A percentile compares a stretch with the other conserved stretches of the same genome.
These are phyloP conservation scores for Eutrigla gurnardus DNA, from an alignment of 2,797 vertebrate species.

Conservation along the genomic window DNA sequence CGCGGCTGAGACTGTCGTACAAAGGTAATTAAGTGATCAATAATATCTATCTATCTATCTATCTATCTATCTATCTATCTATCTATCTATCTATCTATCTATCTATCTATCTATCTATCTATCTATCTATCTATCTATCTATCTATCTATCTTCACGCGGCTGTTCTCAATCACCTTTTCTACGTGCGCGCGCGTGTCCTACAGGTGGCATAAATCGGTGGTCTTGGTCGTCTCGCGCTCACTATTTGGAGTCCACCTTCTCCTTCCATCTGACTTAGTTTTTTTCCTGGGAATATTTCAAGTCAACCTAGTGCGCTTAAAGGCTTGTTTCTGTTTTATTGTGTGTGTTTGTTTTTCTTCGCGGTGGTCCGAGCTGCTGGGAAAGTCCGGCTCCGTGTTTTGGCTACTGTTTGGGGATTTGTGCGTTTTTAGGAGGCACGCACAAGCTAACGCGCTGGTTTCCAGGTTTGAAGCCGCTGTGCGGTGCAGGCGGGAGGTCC, in stretches of 20 bases:
- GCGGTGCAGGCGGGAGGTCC: constrained; percentile 48
- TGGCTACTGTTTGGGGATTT: constrained; percentile 65
- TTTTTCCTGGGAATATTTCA: background rate
- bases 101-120: constrained; percentile 21
- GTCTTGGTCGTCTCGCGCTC: background rate
- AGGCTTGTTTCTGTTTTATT: background rate
- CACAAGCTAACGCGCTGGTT: constrained; percentile 15
- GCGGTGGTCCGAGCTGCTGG: constrained; percentile 48
- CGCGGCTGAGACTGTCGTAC: constrained; percentile 83
- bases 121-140: constrained; percentile 18
- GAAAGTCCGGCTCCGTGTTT: constrained; percentile 19
- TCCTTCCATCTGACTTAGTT: background rate
- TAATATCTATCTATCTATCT: constrained; percentile 16
- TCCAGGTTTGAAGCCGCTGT: constrained; percentile 28
- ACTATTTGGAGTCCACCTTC: background rate
- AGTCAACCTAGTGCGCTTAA: background rate
- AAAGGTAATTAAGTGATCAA: constrained; percentile 75
- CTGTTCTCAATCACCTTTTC: background rate
- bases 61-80: constrained; percentile 17
- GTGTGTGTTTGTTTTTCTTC: constrained; percentile 14
- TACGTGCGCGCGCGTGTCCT: background rate
- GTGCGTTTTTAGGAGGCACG: constrained; percentile 24
- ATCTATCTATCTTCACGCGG: background rate
- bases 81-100: constrained; percentile 3
- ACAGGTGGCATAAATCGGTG: constrained; percentile 41